Conservation (phyloP, 1,140 invertebrate genomes). For the Zelostemma sp. region DNA sequence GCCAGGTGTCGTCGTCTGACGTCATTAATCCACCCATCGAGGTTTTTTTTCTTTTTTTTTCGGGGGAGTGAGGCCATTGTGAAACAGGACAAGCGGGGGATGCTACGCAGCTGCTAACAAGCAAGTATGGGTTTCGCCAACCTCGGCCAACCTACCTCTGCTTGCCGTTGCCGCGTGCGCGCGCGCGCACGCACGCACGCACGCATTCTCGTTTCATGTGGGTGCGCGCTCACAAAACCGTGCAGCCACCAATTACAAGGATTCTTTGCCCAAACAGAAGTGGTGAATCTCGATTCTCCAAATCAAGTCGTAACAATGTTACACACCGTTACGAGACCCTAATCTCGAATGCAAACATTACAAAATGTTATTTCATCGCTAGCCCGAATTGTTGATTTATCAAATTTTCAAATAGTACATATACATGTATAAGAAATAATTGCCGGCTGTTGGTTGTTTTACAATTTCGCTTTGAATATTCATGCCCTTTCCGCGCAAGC, state of each 20-base stretch:
- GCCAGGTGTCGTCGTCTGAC: constrained; percentile 65
- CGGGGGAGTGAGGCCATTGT: constrained; percentile 62
- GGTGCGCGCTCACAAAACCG: constrained; percentile 23
- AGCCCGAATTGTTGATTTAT: too few relatives aligned
- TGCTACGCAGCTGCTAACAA: constrained; percentile 67
- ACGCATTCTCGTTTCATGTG: constrained; percentile 30
- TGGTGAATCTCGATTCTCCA: constrained; percentile 54
- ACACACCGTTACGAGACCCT: too few relatives aligned
- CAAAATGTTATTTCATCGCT: too few relatives aligned
- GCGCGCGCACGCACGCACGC: constrained; percentile 15
- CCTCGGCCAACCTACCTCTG: too few relatives aligned
- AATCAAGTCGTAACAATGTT: background rate
- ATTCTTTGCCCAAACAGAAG: constrained; percentile 45
- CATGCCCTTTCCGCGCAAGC: too few relatives aligned
- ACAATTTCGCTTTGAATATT: too few relatives aligned
- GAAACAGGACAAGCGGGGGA: constrained; percentile 65
- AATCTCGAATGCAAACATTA: too few relatives aligned
- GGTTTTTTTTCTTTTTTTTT: too few relatives aligned
- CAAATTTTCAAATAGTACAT: too few relatives aligned
- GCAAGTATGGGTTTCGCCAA: constrained; percentile 58
- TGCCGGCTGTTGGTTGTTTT: too few relatives aligned
- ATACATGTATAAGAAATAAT: too few relatives aligned
- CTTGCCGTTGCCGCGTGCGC: too few relatives aligned
- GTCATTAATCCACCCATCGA: constrained; percentile 69
- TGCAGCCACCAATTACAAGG: constrained; percentile 37